A percentile compares a stretch with the other conserved stretches of the same genome.
These are phyloP conservation scores for Slavum lentiscoides DNA, from an alignment of 2,888 invertebrate genomes.

Conservation along the genomic window DNA sequence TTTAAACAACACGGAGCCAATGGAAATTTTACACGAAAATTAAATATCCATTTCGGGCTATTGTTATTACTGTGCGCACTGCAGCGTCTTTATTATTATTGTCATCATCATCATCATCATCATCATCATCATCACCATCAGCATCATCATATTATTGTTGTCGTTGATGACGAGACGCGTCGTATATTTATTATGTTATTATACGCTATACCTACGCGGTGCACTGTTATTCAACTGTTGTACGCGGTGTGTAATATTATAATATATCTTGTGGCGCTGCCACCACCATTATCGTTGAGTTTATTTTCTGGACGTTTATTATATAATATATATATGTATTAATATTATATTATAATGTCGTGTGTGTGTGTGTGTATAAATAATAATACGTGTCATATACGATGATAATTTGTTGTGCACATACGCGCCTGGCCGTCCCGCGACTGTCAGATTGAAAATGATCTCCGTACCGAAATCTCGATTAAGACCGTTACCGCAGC, in stretches of 20 bases:
- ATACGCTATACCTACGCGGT: too few species aligned
- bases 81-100: not conserved
- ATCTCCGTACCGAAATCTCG: not conserved
- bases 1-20: constrained; percentile 15
- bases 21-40: constrained; percentile 26
- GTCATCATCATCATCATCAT: not conserved
- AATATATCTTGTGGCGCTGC: not conserved
- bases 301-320: constrained; percentile 7
- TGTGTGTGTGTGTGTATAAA: too few species aligned
- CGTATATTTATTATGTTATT: too few species aligned
- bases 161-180: too few species aligned
- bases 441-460: not conserved
- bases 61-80: not conserved
- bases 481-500: too few species aligned
- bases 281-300: not conserved
- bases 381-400: not conserved
- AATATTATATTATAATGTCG: too few species aligned
- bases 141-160: too few species aligned
- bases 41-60: constrained; percentile 20
- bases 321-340: not conserved
- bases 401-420: not conserved
- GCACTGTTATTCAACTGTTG: too few species aligned
- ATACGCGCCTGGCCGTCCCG: not conserved
- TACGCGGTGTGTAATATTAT: too few species aligned
- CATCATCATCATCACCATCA: not conserved